phyloP scores from a whole-genome alignment of 1,140 invertebrate species.

The Epicauta chinensis region DNA sequence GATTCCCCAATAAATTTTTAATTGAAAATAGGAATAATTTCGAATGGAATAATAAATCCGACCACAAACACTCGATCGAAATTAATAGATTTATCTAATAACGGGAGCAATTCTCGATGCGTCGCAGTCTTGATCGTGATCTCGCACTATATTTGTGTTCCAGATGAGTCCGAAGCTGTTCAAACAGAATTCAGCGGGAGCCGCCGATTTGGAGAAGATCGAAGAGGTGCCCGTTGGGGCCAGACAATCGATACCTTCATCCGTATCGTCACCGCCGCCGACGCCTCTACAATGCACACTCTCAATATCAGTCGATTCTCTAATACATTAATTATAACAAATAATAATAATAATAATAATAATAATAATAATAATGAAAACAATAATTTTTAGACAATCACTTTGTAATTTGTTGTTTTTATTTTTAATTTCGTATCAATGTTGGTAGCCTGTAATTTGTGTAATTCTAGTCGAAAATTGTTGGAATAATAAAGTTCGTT shows the following conservation, averaged over 20 bases:
- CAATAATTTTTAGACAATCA: conserved; percentile 17
- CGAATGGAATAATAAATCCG: no score
- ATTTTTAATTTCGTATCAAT: no score
- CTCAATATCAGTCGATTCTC: conserved; percentile 40
- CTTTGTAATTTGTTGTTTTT: no score
- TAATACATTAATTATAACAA: conserved; percentile 30
- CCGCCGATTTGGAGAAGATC: conserved; percentile 63
- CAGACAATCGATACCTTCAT: conserved; percentile 27
- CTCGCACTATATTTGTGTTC: conserved; percentile 4
- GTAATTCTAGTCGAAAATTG: no score
- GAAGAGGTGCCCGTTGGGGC: conserved; percentile 53
- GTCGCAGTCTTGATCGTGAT: no score
- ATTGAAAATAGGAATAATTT: no score
- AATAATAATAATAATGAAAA: neutral
- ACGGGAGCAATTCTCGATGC: no score
- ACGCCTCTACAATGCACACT: conserved; percentile 37
- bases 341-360: neutral
- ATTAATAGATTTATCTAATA: no score
- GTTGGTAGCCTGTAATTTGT: no score
- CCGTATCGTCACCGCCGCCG: conserved; percentile 26
- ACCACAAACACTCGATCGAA: no score
- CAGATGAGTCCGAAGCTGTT: conserved; percentile 46
- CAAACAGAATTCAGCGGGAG: conserved; percentile 66
- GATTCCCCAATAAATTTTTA: no score
- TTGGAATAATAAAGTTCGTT: no score